A percentile compares a stretch with the other conserved stretches of the same genome.
These are phyloP conservation scores for Bombus picipes DNA, from an alignment of 1,140 invertebrate genomes.

Conservation along the genomic window DNA sequence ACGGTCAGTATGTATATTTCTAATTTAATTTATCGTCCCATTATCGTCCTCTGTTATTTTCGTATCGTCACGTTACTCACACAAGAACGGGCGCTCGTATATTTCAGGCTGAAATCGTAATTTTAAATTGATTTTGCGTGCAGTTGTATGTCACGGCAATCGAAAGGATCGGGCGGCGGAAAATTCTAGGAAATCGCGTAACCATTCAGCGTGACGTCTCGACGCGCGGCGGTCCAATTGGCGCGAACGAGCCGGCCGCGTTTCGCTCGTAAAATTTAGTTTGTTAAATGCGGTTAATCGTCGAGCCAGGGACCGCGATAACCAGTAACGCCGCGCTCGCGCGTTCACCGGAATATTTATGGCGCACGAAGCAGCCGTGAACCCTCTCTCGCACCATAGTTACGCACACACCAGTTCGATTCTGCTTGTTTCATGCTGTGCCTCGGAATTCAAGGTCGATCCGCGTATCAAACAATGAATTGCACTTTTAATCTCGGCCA, in stretches of 20 bases:
- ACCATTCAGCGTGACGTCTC: not conserved
- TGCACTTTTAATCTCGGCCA: slow-evolving; percentile 26
- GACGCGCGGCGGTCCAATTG: not conserved
- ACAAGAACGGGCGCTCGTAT: no score
- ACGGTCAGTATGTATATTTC: no score
- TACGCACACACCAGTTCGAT: not conserved
- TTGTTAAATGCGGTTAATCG: slow-evolving; percentile 43
- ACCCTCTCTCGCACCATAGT: slow-evolving; percentile 23
- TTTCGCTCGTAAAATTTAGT: slow-evolving; percentile 39
- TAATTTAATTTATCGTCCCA: no score
- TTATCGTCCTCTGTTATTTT: no score
- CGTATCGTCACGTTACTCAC: no score
- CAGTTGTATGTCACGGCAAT: not conserved
- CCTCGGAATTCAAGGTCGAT: slow-evolving; percentile 37
- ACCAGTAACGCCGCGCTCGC: slow-evolving; percentile 7
- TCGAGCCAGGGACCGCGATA: not conserved
- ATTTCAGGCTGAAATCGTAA: no score
- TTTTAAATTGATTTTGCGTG: not conserved
- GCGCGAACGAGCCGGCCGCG: not conserved
- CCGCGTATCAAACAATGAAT: slow-evolving; percentile 30
- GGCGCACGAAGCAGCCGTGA: slow-evolving; percentile 44
- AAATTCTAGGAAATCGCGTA: slow-evolving; percentile 18
- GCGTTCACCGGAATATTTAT: slow-evolving; percentile 61
- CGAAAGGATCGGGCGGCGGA: not conserved
- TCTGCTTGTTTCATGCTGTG: slow-evolving; percentile 4